A percentile compares a stretch with the other conserved stretches of the same genome.
Evolutionary conservation across 2,797 vertebrate genomes (phyloP).

Genomic region (Hoplostethus mediterraneus): DNA sequence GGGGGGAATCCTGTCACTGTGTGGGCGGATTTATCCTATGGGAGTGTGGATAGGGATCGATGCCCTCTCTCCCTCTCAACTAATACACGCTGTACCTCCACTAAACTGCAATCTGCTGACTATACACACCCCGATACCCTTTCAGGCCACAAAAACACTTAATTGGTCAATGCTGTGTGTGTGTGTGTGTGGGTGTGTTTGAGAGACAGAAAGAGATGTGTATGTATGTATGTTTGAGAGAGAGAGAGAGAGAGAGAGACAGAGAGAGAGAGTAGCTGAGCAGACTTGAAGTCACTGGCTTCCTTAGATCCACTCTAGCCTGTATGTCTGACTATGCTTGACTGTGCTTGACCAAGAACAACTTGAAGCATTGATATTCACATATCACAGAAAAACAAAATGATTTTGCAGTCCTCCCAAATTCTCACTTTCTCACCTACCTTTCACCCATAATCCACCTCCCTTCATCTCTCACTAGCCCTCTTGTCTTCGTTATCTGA

Average conservation of each 20-base stretch:
- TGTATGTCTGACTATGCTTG: slow-evolving; percentile 41
- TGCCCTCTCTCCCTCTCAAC: slow-evolving; percentile 52
- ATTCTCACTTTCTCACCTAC: background rate
- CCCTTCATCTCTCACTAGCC: slow-evolving; percentile 1
- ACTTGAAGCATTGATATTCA: slow-evolving; percentile 49
- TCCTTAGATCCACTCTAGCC: slow-evolving; percentile 46
- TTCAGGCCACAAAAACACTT: slow-evolving; percentile 50
- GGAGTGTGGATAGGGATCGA: slow-evolving; percentile 76
- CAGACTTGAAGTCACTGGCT: slow-evolving; percentile 23
- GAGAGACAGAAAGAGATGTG: background rate
- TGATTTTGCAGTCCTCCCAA: background rate
- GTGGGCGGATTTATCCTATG: slow-evolving; percentile 75
- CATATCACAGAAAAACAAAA: slow-evolving; percentile 15
- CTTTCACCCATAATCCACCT: slow-evolving; percentile 4
- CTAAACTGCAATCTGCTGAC: slow-evolving; percentile 78
- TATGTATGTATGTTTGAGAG: slow-evolving; percentile 3
- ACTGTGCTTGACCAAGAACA: slow-evolving; percentile 36
- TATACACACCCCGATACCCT: slow-evolving; percentile 40
- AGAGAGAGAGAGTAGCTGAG: slow-evolving; percentile 23
- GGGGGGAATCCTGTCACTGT: slow-evolving; percentile 56
- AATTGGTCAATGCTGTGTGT: slow-evolving; percentile 45
- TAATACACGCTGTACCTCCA: slow-evolving; percentile 63
- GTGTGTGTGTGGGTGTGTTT: background rate
- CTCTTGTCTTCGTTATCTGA: slow-evolving; percentile 3
- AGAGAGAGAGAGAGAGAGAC: background rate